phyloP scores from a whole-genome alignment of 37 sponge, comb jelly and placozoan species.

The Cladorhizidae sp. region DNA sequence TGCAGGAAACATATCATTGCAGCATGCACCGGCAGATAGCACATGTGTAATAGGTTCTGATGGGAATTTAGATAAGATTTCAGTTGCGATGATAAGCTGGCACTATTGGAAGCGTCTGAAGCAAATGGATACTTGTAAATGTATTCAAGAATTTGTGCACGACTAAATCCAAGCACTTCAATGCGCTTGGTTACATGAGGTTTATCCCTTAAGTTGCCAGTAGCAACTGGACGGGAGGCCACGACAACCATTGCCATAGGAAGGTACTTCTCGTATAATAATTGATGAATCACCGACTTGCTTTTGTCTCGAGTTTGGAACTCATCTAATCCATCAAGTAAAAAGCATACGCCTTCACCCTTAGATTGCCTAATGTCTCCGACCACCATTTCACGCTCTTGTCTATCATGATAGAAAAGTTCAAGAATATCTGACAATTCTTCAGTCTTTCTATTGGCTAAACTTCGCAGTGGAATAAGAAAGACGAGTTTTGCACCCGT shows the following conservation, averaged over 20 bases:
- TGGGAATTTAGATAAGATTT: neutral
- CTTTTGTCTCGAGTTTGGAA: neutral
- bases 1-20: slow-evolving; percentile 21
- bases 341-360: slow-evolving; percentile 14
- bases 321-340: slow-evolving; percentile 38
- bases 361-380: neutral
- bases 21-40: slow-evolving; percentile 31
- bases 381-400: neutral
- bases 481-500: too few relatives aligned
- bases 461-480: too few relatives aligned
- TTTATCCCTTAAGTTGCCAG: neutral
- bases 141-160: slow-evolving; percentile 11
- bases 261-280: neutral
- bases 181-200: neutral
- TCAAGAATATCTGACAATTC: neutral
- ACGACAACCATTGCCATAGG: slow-evolving; percentile 2
- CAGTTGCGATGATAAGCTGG: neutral
- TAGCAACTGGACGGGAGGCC: slow-evolving; percentile 29
- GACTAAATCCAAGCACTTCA: slow-evolving; percentile 32
- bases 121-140: neutral
- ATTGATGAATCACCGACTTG: neutral
- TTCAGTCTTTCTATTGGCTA: neutral
- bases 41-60: slow-evolving; percentile 28
- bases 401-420: neutral
- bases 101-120: neutral